Base-by-base conservation (phyloP, 53 echinoderm and acorn worm genomes). In the Astropecten irregularis region DNA sequence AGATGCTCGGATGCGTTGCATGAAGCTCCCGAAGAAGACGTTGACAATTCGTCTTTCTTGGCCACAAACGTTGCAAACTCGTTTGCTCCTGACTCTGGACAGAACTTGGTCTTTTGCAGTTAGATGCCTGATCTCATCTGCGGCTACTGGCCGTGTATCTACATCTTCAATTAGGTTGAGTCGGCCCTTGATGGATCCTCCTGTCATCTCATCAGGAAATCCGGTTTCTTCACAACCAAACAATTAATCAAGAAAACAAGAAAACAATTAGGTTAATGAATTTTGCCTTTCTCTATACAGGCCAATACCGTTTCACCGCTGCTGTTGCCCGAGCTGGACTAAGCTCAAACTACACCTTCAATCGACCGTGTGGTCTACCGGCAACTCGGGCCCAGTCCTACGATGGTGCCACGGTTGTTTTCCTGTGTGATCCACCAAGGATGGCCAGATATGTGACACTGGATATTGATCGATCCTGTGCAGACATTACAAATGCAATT, bases 281-380 rank as follows among this genome's bases (percentile, higher is more conserved):
- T 4, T 51, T 51, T 2, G 18, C 21, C 3, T 51, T 16, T 51
- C 19, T 7, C 6, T 21, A 21, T 1, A 28, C 32, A 13, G 32
- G 31, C 15, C 0, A 15, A 30, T 2, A 60, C 27, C 11, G 32
- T 60, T 60, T 60, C 15, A 10, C 31, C 13, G 51, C 29, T 21
- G 51, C 51, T 16, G 71, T 51, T 2, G 71, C 47, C 28, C 49
- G 71, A 31, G 71, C 71, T 29, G 71, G 71, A 14, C 33, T n/a
- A n/a, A 71, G 44, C 52, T 19, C 31, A 4, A 6, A 50, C 0
- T 29, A 71, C 34, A 13, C 71, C 16, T 49, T 49, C 0, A 71
- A 71, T 31, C 52, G 16, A 51, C 50, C 0, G 34, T 71, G 71
- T 6, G 71, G 52, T 16, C 40, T 42, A n/a, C 71, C 71, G 19